phyloP scores from a whole-genome alignment of 2,113 vertebrate genomes.

The Paralichthys olivaceus region DNA sequence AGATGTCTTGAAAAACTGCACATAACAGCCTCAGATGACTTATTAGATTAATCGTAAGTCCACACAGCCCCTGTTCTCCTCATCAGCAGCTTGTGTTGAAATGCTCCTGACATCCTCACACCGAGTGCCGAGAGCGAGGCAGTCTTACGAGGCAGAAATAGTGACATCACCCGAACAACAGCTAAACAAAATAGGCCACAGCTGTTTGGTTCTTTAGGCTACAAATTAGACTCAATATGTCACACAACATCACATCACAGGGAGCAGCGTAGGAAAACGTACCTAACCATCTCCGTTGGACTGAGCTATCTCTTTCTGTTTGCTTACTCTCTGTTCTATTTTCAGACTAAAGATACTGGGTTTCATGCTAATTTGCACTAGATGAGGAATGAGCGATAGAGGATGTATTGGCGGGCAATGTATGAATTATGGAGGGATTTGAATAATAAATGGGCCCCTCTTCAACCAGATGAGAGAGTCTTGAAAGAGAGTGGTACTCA shows the following conservation, averaged over 20 bases:
- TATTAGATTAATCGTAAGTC: conserved; percentile 57
- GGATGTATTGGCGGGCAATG: conserved; percentile 55
- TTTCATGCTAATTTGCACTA: conserved; percentile 69
- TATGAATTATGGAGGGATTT: conserved; percentile 75
- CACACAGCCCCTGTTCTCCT: conserved; percentile 57
- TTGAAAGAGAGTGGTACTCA: conserved; percentile 46
- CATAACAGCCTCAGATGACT: conserved; percentile 35
- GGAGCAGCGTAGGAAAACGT: conserved; percentile 63
- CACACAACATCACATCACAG: conserved; percentile 89
- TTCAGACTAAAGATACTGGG: conserved; percentile 39
- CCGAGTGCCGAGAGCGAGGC: conserved; percentile 83
- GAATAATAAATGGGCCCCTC: conserved; percentile 77
- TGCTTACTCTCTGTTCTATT: conserved; percentile 44
- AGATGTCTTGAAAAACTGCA: conserved; percentile 44
- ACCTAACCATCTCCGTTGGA: conserved; percentile 4
- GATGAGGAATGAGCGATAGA: conserved; percentile 34
- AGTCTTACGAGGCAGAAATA: conserved; percentile 85
- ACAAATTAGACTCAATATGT: conserved; percentile 92
- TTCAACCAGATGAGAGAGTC: conserved; percentile 53
- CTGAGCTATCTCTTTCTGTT: conserved; percentile 41
- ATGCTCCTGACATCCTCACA: conserved; percentile 83
- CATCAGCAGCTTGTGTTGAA: conserved; percentile 67
- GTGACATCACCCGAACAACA: conserved; percentile 85
- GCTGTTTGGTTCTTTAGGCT: conserved; percentile 90
- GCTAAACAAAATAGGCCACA: conserved; percentile 89